These are phyloP conservation scores for Zele albiditarsus DNA, from an alignment of 2,888 invertebrate species.

Conservation along the genomic window DNA sequence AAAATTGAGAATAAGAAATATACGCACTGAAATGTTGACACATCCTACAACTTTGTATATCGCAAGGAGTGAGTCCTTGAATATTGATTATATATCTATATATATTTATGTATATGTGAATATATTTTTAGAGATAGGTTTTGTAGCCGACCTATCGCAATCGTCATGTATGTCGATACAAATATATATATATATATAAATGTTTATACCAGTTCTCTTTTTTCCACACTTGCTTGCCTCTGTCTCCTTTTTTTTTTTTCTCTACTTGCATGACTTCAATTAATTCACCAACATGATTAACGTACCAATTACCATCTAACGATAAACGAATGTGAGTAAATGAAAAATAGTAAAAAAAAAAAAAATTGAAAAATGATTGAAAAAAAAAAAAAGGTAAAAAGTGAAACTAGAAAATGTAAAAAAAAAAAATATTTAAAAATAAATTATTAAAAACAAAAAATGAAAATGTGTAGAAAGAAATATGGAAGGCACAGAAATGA, in stretches of 20 bases:
- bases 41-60: constrained; percentile 22
- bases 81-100: constrained; percentile 25
- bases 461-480: background rate
- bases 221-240: background rate
- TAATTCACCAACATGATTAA: constrained; percentile 36
- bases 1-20: constrained; percentile 38
- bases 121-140: constrained; percentile 8
- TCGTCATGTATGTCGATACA: constrained; percentile 27
- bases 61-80: constrained; percentile 35
- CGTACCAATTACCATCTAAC: constrained; percentile 15
- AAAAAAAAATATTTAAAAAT: constrained; percentile 6
- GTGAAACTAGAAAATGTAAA: background rate
- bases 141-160: constrained; percentile 45
- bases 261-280: constrained; percentile 16
- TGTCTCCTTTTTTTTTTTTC: background rate
- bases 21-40: constrained; percentile 20
- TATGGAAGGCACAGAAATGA: constrained; percentile 21
- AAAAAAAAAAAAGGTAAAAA: no score
- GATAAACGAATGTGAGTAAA: background rate
- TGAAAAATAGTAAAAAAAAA: background rate
- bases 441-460: constrained; percentile 6
- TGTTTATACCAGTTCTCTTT: constrained; percentile 9
- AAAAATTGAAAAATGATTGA: background rate
- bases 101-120: no score
- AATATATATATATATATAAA: constrained; percentile 6